Base-by-base conservation (phyloP, 2,797 vertebrate species). In the Manis javanica region DNA sequence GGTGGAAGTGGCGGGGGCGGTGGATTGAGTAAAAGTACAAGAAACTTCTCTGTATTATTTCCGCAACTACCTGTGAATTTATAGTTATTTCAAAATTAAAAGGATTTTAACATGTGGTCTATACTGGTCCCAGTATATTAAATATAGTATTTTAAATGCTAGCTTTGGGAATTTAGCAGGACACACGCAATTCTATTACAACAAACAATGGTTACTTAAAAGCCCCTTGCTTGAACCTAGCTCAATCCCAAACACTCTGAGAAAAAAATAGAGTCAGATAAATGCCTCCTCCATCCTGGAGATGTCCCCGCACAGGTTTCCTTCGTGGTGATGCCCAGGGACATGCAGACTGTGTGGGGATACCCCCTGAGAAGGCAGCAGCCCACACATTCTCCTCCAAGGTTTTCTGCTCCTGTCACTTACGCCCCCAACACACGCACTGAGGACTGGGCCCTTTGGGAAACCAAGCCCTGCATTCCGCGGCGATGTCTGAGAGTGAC, bases 341-440 rank as follows among this genome's bases (percentile, higher is more conserved):
- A 11, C 71, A 42, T 31, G 16, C 46, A 29, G 42, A 15, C 4
- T 12, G 46, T 46, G 46, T 46, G 9, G 66, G 19, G 66, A 19
- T 0, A 0, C 3, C 2, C 6, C 23, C 2, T 1, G 37, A 19
- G 37, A 5, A 14, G 37, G 12, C 13, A 37, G 8, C 13, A 1
- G 15, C 72, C 11, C 6, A 1, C 24, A 81, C 24, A 12, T 29
- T 61, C 55, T 81, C 55, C 55, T 3, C 55, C 46, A 23, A 26
- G 63, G 14, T 16, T 1, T 24, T 29, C 63, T 29, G 63, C 7
- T 12, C 82, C 46, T 24, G n/a, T 37, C 21, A 34, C 82, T 46
- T 34, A 0, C 24, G 55, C 55, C 37, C 29, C 55, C 78, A 29
- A 19, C 24, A 2, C 46, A 53, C 8, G 21, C 82, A 13, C 15